These are phyloP conservation scores for Urosaurus nigricauda DNA, from an alignment of 2,797 vertebrate species.

Conservation along the genomic window DNA sequence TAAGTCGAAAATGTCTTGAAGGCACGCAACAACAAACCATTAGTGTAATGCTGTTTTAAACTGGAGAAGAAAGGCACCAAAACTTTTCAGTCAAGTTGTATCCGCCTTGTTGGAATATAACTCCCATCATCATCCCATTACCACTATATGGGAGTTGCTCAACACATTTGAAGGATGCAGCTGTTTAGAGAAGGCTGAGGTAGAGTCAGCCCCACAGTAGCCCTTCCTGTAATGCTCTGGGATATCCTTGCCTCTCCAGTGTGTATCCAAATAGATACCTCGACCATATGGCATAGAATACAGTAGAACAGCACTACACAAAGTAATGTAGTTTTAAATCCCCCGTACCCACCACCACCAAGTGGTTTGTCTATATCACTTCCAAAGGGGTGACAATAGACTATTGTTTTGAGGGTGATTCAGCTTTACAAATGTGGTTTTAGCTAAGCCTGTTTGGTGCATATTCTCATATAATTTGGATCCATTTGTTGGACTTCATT, in stretches of 20 bases:
- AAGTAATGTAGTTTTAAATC: not conserved
- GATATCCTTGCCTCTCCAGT: not conserved
- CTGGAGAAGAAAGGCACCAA: not conserved
- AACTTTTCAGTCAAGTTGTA: not conserved
- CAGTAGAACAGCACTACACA: not conserved
- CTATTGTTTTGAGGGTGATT: slow-evolving; percentile 6
- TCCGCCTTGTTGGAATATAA: not conserved
- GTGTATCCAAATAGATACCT: not conserved
- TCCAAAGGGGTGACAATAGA: not conserved
- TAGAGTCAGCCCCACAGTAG: not conserved
- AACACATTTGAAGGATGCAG: not conserved
- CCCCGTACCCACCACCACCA: not conserved
- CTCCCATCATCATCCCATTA: not conserved
- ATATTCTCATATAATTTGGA: not conserved
- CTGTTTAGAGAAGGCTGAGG: not conserved
- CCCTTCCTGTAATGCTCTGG: not conserved
- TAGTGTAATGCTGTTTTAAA: not conserved
- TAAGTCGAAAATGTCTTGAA: no score
- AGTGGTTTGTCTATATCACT: not conserved
- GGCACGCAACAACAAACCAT: no score
- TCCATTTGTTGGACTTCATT: slow-evolving; percentile 25
- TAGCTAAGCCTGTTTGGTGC: slow-evolving; percentile 1
- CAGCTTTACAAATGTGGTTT: slow-evolving; percentile 22
- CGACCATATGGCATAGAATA: not conserved
- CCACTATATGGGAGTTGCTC: not conserved